Evolutionary conservation across 2,113 vertebrate genomes (phyloP).

Genomic region (Pangasianodon hypophthalmus): DNA sequence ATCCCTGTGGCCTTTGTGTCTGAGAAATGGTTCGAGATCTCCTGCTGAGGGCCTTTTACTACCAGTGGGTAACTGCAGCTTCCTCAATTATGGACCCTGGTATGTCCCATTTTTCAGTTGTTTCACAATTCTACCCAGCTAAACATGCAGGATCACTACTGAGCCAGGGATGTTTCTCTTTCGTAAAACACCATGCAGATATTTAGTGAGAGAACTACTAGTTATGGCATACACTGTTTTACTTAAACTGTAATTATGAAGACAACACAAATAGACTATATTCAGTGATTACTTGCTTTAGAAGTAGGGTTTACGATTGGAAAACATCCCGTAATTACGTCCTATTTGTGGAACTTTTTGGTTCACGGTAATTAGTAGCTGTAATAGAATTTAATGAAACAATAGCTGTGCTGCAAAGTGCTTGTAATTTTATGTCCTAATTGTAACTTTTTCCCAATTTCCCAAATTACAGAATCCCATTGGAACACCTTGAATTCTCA

Average conservation of each 20-base stretch:
- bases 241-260: conserved; percentile 27
- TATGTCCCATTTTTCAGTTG: conserved; percentile 70
- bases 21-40: conserved; percentile 99
- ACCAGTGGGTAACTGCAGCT: conserved; percentile 83
- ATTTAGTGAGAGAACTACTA: neutral
- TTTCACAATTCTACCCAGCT: conserved; percentile 19
- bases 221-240: neutral
- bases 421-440: conserved; percentile 36
- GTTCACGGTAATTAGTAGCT: conserved; percentile 11
- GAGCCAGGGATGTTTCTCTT: conserved; percentile 7
- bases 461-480: conserved; percentile 79
- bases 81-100: conserved; percentile 82
- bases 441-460: conserved; percentile 43
- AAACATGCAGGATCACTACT: neutral
- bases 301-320: neutral
- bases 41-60: conserved; percentile 91
- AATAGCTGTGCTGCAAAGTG: conserved; percentile 16
- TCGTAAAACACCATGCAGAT: conserved; percentile 1
- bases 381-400: conserved; percentile 19
- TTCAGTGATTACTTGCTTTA: conserved; percentile 10
- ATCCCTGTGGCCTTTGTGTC: conserved; percentile 99
- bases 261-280: neutral
- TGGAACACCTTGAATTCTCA: conserved; percentile 85
- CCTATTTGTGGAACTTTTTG: conserved; percentile 4
- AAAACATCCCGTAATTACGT: conserved; percentile 27